These are phyloP conservation scores for Netelia inedita DNA, from an alignment of 2,888 invertebrate species.

Conservation along the genomic window DNA sequence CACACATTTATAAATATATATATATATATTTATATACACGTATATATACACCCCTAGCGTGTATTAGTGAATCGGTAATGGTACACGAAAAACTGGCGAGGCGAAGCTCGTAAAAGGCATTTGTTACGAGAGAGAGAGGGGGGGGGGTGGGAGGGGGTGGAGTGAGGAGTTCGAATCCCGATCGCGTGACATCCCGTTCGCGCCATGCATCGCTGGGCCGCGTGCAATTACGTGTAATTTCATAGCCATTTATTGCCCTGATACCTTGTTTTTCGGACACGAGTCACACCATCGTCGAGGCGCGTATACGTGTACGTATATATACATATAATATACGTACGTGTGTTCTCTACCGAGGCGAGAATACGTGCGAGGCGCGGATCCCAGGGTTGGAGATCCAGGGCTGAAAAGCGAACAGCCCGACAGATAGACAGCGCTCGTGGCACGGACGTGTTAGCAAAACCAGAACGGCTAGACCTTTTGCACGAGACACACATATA, in stretches of 20 bases:
- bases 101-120: conserved; percentile 72
- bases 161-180: conserved; percentile 76
- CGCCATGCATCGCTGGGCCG: conserved; percentile 69
- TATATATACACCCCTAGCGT: conserved; percentile 28
- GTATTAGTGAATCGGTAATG: conserved; percentile 61
- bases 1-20: conserved; percentile 16
- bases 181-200: conserved; percentile 80
- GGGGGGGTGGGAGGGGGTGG: conserved; percentile 58
- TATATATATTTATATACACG: background rate
- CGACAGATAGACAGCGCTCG: conserved; percentile 29
- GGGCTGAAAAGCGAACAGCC: conserved; percentile 28
- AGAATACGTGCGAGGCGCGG: conserved; percentile 23
- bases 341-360: conserved; percentile 14
- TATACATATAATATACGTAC: conserved; percentile 31
- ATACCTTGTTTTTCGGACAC: conserved; percentile 73
- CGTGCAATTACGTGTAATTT: conserved; percentile 78
- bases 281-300: conserved; percentile 70
- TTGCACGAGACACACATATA: background rate
- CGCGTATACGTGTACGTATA: conserved; percentile 17
- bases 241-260: conserved; percentile 77
- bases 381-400: conserved; percentile 27
- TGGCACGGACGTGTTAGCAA: background rate
- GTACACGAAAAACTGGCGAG: conserved; percentile 41
- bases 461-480: conserved; percentile 24
- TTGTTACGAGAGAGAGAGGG: conserved; percentile 55